A percentile compares a stretch with the other conserved stretches of the same genome.
phyloP scores from a whole-genome alignment of 2,797 vertebrate genomes.

The Gambelia wislizenii region DNA sequence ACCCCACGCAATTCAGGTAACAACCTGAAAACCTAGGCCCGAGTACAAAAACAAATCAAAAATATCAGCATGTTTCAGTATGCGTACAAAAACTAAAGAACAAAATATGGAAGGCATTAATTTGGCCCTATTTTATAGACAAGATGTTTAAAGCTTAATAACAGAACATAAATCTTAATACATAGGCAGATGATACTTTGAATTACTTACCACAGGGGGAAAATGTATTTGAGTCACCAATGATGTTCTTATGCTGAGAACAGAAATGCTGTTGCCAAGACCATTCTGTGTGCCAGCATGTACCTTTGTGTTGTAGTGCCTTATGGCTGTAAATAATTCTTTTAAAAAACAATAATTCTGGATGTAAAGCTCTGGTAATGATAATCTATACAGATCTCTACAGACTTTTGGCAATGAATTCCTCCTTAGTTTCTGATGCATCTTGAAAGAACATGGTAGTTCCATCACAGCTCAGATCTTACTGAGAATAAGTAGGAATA shows the following conservation, averaged over 20 bases:
- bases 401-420: not conserved
- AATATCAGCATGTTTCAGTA: not conserved
- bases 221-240: not conserved
- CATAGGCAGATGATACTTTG: not conserved
- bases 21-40: not conserved
- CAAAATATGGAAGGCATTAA: not conserved
- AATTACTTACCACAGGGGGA: not conserved
- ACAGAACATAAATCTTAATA: not conserved
- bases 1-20: too few relatives aligned
- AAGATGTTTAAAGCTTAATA: not conserved
- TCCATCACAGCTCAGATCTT: not conserved
- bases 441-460: not conserved
- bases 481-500: not conserved
- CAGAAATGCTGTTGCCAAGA: not conserved
- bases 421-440: not conserved
- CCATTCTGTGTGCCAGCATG: not conserved
- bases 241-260: not conserved
- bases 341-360: not conserved
- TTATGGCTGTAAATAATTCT: not conserved
- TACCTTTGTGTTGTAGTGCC: not conserved
- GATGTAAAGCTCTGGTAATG: not conserved
- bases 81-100: not conserved
- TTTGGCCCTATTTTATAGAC: not conserved
- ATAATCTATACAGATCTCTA: not conserved
- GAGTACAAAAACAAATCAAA: not conserved